Evolutionary conservation across 2,113 vertebrate species (phyloP).

Genomic region (Tupaia tana): DNA sequence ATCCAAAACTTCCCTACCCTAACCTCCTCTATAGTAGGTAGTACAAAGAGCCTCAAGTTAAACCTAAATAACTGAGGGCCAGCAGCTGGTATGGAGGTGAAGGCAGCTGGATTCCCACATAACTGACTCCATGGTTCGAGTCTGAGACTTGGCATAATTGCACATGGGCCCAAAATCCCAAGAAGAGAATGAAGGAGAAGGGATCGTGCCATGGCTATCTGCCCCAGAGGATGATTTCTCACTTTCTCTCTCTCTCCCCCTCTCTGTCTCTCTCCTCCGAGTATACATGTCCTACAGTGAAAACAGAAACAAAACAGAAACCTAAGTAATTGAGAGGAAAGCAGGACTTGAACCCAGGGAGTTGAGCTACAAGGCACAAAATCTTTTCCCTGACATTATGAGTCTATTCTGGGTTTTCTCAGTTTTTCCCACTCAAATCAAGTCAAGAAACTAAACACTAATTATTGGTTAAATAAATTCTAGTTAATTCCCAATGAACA

Average conservation of each 20-base stretch:
- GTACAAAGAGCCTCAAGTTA: not conserved
- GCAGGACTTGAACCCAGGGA: not conserved
- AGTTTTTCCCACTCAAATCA: not conserved
- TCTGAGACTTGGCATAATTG: no score
- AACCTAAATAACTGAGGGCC: not conserved
- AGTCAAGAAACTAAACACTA: not conserved
- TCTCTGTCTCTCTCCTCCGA: no score
- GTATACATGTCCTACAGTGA: no score
- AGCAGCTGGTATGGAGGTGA: no score
- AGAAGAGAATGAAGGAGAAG: no score
- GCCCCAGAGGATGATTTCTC: no score
- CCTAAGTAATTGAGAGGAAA: not conserved
- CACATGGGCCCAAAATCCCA: no score
- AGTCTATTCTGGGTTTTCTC: not conserved
- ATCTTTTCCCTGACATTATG: not conserved
- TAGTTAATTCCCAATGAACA: slow-evolving; percentile 12
- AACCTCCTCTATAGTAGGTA: not conserved
- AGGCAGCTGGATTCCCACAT: no score
- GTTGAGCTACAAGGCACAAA: not conserved
- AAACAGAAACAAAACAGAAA: no score
- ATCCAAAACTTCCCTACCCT: not conserved
- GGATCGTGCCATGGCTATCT: no score
- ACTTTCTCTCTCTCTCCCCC: no score
- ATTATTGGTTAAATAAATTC: not conserved
- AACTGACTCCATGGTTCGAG: no score